Percentiles rank a stretch among this genome's conserved stretches.
Conservation (phyloP, 2,888 invertebrate species). For the Scaptomyza tumidula region DNA sequence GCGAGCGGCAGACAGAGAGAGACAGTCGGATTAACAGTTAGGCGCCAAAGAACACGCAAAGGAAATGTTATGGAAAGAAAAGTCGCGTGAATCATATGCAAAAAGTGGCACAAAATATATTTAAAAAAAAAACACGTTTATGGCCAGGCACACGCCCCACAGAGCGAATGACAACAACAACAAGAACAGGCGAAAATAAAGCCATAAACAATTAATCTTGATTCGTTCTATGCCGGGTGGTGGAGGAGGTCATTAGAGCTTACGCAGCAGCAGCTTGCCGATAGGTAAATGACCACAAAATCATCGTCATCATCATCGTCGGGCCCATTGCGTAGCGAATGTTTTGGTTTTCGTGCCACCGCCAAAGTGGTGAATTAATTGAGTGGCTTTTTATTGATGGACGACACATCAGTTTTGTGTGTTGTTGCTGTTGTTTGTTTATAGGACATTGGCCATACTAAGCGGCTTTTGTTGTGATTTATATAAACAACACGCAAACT, state of each 20-base stretch:
- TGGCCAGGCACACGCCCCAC: constrained; percentile 40
- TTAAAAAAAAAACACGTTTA: constrained; percentile 50
- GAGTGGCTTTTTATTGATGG: constrained; percentile 60
- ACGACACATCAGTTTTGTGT: constrained; percentile 38
- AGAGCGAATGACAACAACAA: constrained; percentile 20
- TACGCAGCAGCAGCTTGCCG: constrained; percentile 46
- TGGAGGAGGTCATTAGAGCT: constrained; percentile 20
- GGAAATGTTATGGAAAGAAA: constrained; percentile 54
- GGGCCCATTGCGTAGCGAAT: constrained; percentile 11
- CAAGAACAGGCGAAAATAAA: constrained; percentile 20
- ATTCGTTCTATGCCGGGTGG: constrained; percentile 44
- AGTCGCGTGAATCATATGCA: constrained; percentile 69
- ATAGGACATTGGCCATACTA: constrained; percentile 48
- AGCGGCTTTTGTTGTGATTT: constrained; percentile 30
- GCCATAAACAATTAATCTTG: constrained; percentile 68
- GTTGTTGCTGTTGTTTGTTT: constrained; percentile 3
- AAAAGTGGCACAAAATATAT: constrained; percentile 54
- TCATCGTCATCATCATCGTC: constrained; percentile 26
- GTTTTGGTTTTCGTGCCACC: constrained; percentile 21
- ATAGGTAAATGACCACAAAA: constrained; percentile 73
- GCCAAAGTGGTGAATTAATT: constrained; percentile 44
- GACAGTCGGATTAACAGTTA: constrained; percentile 31
- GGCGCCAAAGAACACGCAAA: constrained; percentile 42
- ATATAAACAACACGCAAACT: constrained; percentile 40
- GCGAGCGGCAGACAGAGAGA: constrained; percentile 14